Base-by-base conservation (phyloP, 2,113 vertebrate species). In the Poecile atricapillus region DNA sequence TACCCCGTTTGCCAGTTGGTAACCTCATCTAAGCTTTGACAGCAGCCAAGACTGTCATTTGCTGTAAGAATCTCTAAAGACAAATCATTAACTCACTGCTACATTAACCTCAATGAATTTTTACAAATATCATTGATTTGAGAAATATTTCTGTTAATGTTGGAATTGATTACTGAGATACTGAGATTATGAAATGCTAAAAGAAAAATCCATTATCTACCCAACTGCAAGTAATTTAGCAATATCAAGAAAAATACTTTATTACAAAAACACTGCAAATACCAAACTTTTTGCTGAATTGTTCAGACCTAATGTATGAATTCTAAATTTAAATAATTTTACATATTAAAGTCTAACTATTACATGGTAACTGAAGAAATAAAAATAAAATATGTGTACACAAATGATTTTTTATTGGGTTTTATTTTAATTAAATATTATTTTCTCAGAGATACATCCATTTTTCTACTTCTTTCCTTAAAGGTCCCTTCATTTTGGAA, bases 1-100 rank as follows among this genome's bases (percentile, higher is more conserved):
- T 99, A 90, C 99, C 99, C 84, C 98, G 99, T 63, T 97, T 99
- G 93, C 99, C 99, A 94, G 94, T 99, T 82, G 99, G 99, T 75
- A 98, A 98, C 94, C 98, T 99, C 89, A 97, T 99, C 85, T 99
- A 98, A 98, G 71, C 55, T 93, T 70, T 84, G 52, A 76, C 47
- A 78, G 81, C n/a, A 64, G 11, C 44, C 63, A 94, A 13, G 33
- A 44, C 35, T 65, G 13, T 44, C 16, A 22, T 35, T 16, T 0
- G 7, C 19, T 46, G 10, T 35, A 18, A 81, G 44, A 79, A 64
- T 56, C 10, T 33, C 62, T 85, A 69, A 44, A 90, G 49, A 67
- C 9, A 87, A 84, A 81, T 68, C 25, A 85, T 77, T 67, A 91
- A 65, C 31, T 91, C 4, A n/a, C 68, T 46, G 55, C 12, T 87